Conservation (phyloP, 2,113 vertebrate species). For the Paracanthobrama guichenoti region DNA sequence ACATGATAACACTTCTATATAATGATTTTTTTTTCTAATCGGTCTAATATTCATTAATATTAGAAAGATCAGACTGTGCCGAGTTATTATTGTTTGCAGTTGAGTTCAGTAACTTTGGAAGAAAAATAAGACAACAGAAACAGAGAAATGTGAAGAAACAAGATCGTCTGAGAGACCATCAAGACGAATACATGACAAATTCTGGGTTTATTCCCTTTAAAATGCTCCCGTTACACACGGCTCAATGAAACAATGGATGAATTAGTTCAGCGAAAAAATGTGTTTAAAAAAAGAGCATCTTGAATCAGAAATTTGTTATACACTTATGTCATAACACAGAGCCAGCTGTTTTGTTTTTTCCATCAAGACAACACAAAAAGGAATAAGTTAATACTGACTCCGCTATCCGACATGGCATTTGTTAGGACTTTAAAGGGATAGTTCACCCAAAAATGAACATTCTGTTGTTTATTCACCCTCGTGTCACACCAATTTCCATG, state of each 20-base stretch:
- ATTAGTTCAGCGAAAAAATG: background rate
- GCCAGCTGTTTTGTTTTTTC: slow-evolving; percentile 70
- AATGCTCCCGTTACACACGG: slow-evolving; percentile 1
- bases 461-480: background rate
- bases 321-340: slow-evolving; percentile 67
- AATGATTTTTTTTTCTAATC: background rate
- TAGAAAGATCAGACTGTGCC: no score
- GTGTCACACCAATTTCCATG: background rate
- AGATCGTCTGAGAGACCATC: background rate
- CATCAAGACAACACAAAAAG: slow-evolving; percentile 61
- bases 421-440: slow-evolving; percentile 4
- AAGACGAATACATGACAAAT: slow-evolving; percentile 6
- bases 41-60: no score
- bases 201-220: slow-evolving; percentile 7
- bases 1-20: no score
- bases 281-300: background rate
- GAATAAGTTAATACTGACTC: slow-evolving; percentile 67
- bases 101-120: background rate
- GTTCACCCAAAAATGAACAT: background rate
- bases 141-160: slow-evolving; percentile 4
- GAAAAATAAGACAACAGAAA: background rate
- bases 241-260: slow-evolving; percentile 30
- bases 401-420: background rate
- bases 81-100: no score
- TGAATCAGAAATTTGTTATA: background rate